Percentiles rank a stretch among this genome's conserved stretches.
phyloP scores from a whole-genome alignment of 2,888 invertebrate species.

The Crematogaster levior region DNA sequence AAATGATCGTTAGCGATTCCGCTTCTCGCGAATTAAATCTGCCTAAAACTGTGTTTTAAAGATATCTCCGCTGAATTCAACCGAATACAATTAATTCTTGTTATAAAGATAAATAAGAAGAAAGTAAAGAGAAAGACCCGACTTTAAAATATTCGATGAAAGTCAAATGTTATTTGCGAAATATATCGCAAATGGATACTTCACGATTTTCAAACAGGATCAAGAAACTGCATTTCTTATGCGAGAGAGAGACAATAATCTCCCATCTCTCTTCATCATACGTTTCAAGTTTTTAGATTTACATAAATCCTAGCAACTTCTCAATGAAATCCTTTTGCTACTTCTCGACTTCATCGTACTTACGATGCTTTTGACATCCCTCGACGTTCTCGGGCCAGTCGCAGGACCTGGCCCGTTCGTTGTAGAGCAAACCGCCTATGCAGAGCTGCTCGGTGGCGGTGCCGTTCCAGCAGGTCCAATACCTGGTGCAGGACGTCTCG shows the following conservation, averaged over 20 bases:
- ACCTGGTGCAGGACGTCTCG: slow-evolving; percentile 96
- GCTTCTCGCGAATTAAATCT: not conserved
- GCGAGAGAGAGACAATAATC: not conserved
- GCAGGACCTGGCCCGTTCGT: slow-evolving; percentile 95
- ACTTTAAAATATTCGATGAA: not conserved
- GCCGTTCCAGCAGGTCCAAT: slow-evolving; percentile 98
- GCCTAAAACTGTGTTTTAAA: not conserved
- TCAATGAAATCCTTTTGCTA: not conserved
- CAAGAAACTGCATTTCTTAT: not conserved
- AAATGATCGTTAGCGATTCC: slow-evolving; percentile 58
- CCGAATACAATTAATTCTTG: not conserved
- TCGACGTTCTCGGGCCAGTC: slow-evolving; percentile 98
- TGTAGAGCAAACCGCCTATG: slow-evolving; percentile 96
- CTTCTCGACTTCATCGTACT: slow-evolving; percentile 85
- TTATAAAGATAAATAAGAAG: not conserved
- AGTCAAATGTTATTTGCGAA: not conserved
- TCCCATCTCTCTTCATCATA: not conserved
- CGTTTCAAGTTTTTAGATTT: not conserved
- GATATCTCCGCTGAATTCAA: not conserved
- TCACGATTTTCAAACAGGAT: not conserved
- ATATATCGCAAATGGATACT: not conserved
- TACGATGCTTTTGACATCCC: slow-evolving; percentile 97
- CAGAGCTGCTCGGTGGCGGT: slow-evolving; percentile 97
- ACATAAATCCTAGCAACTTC: not conserved
- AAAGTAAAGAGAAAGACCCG: not conserved